Evolutionary conservation across 2,113 vertebrate genomes (phyloP).

Genomic region (Nothoprocta pentlandii): DNA sequence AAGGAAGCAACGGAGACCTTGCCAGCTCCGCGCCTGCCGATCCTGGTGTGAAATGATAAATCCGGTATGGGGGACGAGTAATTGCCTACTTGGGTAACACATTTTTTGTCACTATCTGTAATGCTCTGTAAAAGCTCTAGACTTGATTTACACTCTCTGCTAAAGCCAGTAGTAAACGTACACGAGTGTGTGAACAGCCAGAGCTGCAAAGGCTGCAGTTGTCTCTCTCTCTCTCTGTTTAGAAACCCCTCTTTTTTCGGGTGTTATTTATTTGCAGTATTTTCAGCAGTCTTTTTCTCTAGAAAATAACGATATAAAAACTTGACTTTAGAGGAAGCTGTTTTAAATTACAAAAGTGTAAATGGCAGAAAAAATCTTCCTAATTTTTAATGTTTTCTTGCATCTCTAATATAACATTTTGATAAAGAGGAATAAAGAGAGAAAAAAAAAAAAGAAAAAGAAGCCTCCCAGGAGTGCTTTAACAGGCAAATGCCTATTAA

Average conservation of each 20-base stretch:
- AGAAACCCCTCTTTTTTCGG: slow-evolving; percentile 53
- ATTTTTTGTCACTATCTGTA: not conserved
- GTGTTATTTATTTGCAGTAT: not conserved
- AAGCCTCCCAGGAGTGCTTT: not conserved
- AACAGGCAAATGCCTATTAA: too few species aligned
- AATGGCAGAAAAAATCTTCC: not conserved
- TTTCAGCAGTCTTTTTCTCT: slow-evolving; percentile 44
- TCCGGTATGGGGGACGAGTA: slow-evolving; percentile 7
- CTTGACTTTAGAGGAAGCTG: not conserved
- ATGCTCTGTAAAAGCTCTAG: not conserved
- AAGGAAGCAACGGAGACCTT: slow-evolving; percentile 72
- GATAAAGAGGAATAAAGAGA: not conserved
- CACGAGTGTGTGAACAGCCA: not conserved
- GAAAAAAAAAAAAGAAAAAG: not conserved
- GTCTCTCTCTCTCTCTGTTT: not conserved
- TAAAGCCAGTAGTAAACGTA: slow-evolving; percentile 17
- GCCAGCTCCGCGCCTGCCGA: slow-evolving; percentile 63
- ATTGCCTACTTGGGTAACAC: not conserved
- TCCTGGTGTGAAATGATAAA: slow-evolving; percentile 78
- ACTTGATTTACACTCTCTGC: slow-evolving; percentile 27
- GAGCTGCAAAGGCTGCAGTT: not conserved
- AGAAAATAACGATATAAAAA: slow-evolving; percentile 11
- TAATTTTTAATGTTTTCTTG: slow-evolving; percentile 43
- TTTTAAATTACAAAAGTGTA: slow-evolving; percentile 6
- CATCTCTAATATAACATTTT: slow-evolving; percentile 13